Evolutionary conservation across 2,888 invertebrate species (phyloP).

Genomic region (Drosophila prostipennis): DNA sequence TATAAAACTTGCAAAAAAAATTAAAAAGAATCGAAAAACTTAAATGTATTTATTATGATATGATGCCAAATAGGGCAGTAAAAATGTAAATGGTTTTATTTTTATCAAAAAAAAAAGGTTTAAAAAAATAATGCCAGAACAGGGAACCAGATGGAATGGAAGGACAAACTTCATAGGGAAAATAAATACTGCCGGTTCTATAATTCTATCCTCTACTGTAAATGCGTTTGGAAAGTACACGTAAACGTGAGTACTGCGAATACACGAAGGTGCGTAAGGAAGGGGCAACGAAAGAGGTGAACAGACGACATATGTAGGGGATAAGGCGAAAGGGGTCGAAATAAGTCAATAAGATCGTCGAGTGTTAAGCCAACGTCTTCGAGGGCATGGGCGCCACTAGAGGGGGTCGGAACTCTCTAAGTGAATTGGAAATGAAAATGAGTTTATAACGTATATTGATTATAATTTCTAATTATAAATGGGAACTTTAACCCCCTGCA

Average conservation of each 20-base stretch:
- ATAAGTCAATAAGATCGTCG: conserved; percentile 6
- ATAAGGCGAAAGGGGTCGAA: conserved; percentile 1
- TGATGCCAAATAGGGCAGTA: no score
- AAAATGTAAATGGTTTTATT: no score
- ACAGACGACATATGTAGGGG: background rate
- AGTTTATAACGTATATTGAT: background rate
- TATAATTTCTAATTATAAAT: background rate
- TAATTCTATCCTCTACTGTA: background rate
- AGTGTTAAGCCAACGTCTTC: conserved; percentile 1
- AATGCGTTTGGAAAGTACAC: conserved; percentile 5
- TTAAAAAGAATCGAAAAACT: no score
- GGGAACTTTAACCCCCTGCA: background rate
- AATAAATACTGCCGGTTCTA: background rate
- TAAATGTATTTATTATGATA: no score
- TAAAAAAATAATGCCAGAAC: no score
- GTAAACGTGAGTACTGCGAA: conserved; percentile 1
- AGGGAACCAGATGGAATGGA: no score
- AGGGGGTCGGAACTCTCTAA: background rate
- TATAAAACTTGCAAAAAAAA: no score
- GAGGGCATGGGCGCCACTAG: background rate
- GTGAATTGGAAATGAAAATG: no score
- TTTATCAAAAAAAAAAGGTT: no score
- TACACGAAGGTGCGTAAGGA: conserved; percentile 1
- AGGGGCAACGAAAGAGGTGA: background rate
- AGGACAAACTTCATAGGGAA: no score